phyloP scores from a whole-genome alignment of 2,888 invertebrate species.

The Drosophila rubida region DNA sequence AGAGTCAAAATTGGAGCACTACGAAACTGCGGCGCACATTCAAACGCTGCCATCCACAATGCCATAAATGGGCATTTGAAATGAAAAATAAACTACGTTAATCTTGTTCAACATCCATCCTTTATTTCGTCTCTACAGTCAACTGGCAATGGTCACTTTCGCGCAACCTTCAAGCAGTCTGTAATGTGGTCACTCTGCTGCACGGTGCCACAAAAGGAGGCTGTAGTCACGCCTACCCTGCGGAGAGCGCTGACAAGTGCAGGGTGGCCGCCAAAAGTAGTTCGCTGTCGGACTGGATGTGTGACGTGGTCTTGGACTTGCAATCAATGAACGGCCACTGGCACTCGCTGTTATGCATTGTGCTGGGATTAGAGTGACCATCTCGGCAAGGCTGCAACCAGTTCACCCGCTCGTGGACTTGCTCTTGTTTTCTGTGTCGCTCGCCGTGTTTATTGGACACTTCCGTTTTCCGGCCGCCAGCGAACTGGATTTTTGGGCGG shows the following conservation, averaged over 20 bases:
- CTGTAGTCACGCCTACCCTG: background rate
- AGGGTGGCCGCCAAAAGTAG: constrained; percentile 23
- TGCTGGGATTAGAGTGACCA: constrained; percentile 58
- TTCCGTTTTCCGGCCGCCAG: constrained; percentile 59
- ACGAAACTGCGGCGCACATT: too few species aligned
- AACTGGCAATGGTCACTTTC: too few species aligned
- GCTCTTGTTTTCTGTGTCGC: constrained; percentile 1
- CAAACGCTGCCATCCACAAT: too few species aligned
- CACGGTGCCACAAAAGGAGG: too few species aligned
- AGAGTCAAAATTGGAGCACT: too few species aligned
- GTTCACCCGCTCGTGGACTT: constrained; percentile 48
- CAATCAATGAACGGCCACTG: constrained; percentile 11
- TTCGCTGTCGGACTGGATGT: constrained; percentile 13
- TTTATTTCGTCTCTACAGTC: too few species aligned
- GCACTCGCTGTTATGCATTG: constrained; percentile 3
- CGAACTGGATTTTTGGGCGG: constrained; percentile 30
- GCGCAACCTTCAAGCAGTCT: too few species aligned
- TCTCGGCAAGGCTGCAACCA: constrained; percentile 38
- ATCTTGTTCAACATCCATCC: too few species aligned
- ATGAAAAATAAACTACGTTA: too few species aligned
- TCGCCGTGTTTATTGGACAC: constrained; percentile 12
- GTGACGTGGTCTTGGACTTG: constrained; percentile 43
- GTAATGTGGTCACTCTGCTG: too few species aligned
- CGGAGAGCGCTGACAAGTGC: background rate
- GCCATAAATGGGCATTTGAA: too few species aligned